These are phyloP conservation scores for Hirtodrosophila histrioides DNA, from an alignment of 2,888 invertebrate genomes.

Conservation along the genomic window DNA sequence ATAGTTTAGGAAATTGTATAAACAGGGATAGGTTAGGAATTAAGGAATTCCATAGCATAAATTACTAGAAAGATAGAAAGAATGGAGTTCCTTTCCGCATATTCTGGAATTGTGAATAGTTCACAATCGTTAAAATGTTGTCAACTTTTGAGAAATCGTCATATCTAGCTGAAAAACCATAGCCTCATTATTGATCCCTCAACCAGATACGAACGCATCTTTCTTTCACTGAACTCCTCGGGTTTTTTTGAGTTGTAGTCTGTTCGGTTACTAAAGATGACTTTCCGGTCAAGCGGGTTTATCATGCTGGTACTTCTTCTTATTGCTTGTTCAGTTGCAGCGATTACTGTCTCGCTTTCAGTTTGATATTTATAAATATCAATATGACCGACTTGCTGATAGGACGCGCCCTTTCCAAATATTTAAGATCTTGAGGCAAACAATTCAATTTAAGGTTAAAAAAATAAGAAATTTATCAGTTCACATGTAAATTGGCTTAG, in stretches of 20 bases:
- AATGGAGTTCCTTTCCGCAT: no score
- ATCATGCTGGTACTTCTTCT: slow-evolving; percentile 22
- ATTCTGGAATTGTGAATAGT: no score
- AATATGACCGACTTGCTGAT: slow-evolving; percentile 25
- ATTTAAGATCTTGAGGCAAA: neutral
- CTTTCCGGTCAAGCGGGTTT: slow-evolving; percentile 68
- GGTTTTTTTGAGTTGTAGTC: slow-evolving; percentile 25
- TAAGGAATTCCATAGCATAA: no score
- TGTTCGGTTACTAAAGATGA: slow-evolving; percentile 36
- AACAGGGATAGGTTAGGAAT: no score
- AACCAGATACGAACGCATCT: slow-evolving; percentile 4
- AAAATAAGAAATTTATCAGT: no score
- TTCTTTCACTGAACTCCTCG: slow-evolving; percentile 17
- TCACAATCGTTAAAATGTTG: no score
- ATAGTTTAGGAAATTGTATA: no score
- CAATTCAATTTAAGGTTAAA: neutral
- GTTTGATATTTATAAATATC: slow-evolving; percentile 51
- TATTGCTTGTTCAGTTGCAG: slow-evolving; percentile 34
- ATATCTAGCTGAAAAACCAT: no score
- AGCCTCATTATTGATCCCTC: no score
- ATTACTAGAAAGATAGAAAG: no score
- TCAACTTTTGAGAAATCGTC: no score
- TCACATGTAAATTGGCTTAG: no score
- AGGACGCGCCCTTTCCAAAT: slow-evolving; percentile 39
- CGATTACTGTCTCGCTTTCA: slow-evolving; percentile 32